Base-by-base conservation (phyloP, 2,113 vertebrate species). In the Ploceus nigricollis region DNA sequence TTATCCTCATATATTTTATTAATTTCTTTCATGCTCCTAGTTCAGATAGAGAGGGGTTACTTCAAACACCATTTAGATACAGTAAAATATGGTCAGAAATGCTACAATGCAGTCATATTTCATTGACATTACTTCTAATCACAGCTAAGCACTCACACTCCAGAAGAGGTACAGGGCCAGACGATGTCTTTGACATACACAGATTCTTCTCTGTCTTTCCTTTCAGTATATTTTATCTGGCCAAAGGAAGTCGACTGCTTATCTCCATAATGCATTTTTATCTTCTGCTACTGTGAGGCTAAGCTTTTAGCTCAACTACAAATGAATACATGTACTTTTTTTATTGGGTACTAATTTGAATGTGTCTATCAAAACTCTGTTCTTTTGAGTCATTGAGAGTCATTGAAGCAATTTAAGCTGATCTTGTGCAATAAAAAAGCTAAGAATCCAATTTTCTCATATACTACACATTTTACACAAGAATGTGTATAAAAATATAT, bases 241-340 rank as follows among this genome's bases (percentile, higher is more conserved):
- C 82, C 53, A 42, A 95, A 94, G 45, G 80, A 96, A 95, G 87
- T 95, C 1, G 17, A 88, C 69, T 93, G 85, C 56, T 97, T 94
- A 96, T 90, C 85, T 96, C 82, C 50, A 78, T 92, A 89, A 87
- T 44, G 80, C 53, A 83, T 94, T 96, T 97, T 92, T 90, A 92
- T 92, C 92, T 97, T 82, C 71, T 73, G 50, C 83, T 83, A 57
- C 85, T 81, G 25, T 71, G 95, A 93, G 64, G 81, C 82, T 96
- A 92, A 94, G 92, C 94, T 93, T 95, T 81, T 47, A 89, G 73
- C 71, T 94, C 27, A 4, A 39, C 64, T 93, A 75, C 87, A 94
- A 95, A 82, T 78, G 93, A 95, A 91, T 89, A 87, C 9, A 40
- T 77, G 63, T 51, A 78, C 68, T 93, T 95, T 94, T 89, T 85